These are phyloP conservation scores for Cheumatopsyche charites DNA, from an alignment of 1,140 invertebrate genomes.

Conservation along the genomic window DNA sequence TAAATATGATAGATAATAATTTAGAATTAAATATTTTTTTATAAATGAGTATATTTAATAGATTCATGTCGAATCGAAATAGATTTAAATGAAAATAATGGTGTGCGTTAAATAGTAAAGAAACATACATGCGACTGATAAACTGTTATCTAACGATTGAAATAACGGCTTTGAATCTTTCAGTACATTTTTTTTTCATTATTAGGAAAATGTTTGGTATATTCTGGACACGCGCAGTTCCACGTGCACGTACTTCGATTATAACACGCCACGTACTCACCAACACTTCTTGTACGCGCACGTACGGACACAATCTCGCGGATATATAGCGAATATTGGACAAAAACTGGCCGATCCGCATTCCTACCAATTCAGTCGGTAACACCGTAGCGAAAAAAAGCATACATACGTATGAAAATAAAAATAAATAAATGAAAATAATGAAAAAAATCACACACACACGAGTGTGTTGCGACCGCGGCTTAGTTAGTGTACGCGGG, in stretches of 20 bases:
- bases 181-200: too few relatives aligned
- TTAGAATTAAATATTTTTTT: too few relatives aligned
- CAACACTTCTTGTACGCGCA: not conserved
- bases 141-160: too few relatives aligned
- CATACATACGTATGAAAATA: not conserved
- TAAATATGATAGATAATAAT: too few relatives aligned
- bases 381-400: slow-evolving; percentile 24
- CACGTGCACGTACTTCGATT: slow-evolving; percentile 2
- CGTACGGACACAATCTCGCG: slow-evolving; percentile 28
- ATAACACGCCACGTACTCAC: not conserved
- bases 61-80: too few relatives aligned
- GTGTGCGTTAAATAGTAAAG: too few relatives aligned
- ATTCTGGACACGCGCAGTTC: not conserved
- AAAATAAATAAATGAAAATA: slow-evolving; percentile 31
- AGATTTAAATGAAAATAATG: too few relatives aligned
- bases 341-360: slow-evolving; percentile 44
- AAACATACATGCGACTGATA: too few relatives aligned
- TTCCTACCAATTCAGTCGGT: slow-evolving; percentile 44
- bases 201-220: not conserved
- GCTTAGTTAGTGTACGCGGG: slow-evolving; percentile 10
- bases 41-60: too few relatives aligned
- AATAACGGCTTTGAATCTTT: too few relatives aligned
- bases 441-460: not conserved
- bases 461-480: too few relatives aligned
- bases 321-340: slow-evolving; percentile 36